Percentiles rank a stretch among this genome's conserved stretches.
Conservation (phyloP, 2,797 vertebrate genomes). For the Pangasius djambal region DNA sequence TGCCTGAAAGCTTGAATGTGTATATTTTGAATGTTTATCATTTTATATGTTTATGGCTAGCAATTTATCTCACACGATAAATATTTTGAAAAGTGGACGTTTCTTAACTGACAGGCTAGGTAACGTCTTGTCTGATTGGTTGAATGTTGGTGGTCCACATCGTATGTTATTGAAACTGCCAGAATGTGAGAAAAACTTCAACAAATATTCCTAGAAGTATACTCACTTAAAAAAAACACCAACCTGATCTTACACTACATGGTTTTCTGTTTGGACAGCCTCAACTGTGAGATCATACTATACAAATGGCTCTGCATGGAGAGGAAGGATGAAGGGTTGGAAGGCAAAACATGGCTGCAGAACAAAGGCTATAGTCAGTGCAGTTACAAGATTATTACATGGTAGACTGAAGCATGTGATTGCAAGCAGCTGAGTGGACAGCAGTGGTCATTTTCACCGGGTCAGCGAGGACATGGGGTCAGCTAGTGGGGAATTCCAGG, state of each 20-base stretch:
- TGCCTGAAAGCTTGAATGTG: neutral
- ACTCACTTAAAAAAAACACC: neutral
- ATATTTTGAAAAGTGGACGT: neutral
- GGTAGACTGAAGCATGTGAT: constrained; percentile 65
- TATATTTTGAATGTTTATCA: neutral
- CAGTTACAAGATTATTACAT: constrained; percentile 61
- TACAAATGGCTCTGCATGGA: constrained; percentile 45
- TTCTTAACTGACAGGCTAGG: neutral
- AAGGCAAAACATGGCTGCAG: constrained; percentile 41
- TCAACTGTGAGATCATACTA: constrained; percentile 46
- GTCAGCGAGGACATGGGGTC: constrained; percentile 55
- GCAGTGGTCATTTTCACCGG: constrained; percentile 56
- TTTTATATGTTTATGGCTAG: neutral
- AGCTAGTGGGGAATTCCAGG: constrained; percentile 57
- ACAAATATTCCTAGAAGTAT: neutral
- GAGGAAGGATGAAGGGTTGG: constrained; percentile 34
- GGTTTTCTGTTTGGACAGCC: constrained; percentile 19
- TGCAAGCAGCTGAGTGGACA: constrained; percentile 60
- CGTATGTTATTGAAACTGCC: neutral
- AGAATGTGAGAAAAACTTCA: neutral
- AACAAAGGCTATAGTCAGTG: constrained; percentile 55
- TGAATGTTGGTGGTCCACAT: neutral
- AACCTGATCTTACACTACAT: neutral
- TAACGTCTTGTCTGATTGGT: neutral
- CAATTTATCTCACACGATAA: neutral